These are phyloP conservation scores for Varanus salvator DNA, from an alignment of 2,113 vertebrate species.

Conservation along the genomic window DNA sequence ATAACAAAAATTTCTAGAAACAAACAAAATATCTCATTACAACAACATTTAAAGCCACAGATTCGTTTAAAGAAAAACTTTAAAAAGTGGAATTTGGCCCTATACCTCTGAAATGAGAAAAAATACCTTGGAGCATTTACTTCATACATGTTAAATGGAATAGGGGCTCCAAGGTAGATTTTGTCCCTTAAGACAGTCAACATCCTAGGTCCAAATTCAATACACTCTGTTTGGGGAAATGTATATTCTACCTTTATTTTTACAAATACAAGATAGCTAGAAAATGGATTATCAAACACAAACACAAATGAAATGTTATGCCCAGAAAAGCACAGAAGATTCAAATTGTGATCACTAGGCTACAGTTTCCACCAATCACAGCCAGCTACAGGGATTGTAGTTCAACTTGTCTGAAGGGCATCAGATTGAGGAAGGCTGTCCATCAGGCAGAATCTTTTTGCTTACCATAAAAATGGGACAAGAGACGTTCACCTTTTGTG, in stretches of 20 bases:
- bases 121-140: too few relatives aligned
- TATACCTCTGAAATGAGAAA: background rate
- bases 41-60: background rate
- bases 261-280: background rate
- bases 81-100: background rate
- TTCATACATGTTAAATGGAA: background rate
- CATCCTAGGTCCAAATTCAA: too few relatives aligned
- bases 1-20: background rate
- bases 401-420: background rate
- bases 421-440: background rate
- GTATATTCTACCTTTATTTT: background rate
- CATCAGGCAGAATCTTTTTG: background rate
- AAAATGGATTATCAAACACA: background rate
- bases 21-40: background rate
- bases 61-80: background rate
- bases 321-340: background rate
- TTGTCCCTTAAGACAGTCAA: too few relatives aligned
- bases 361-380: background rate
- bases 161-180: too few relatives aligned
- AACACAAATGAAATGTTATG: background rate
- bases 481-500: background rate
- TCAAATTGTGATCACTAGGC: background rate
- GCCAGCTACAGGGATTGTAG: background rate
- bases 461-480: background rate
- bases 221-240: background rate